Base-by-base conservation (phyloP, 2,797 vertebrate genomes). In the Sorex maritimensis region DNA sequence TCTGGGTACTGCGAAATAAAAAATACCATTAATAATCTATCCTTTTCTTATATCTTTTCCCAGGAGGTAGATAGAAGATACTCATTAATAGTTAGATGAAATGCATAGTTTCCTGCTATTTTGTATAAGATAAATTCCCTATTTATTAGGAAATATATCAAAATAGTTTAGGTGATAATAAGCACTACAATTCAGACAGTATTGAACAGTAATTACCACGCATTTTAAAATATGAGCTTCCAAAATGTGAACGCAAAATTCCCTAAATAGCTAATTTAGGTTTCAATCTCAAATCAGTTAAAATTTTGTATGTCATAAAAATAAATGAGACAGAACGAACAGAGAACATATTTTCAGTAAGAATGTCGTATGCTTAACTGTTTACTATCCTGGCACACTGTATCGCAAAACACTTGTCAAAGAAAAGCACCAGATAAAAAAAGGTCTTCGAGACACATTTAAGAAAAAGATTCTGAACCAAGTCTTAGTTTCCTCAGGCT, bases 281-380 rank as follows among this genome's bases (percentile, higher is more conserved):
- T 58, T 92, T 93, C 61, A 86, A 24, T 83, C 23, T 13, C 34
- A 80, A 23, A 79, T 28, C 78, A 85, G 83, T 77, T 38, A 83
- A 93, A 93, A 92, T 72, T 41, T 79, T 92, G 30, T 46, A 49
- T 79, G 5, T 65, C 46, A 90, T 69, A 82, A 94, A 92, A 94
- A 81, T 92, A 75, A 90, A 81, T 38, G 14, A 73, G 74, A 90
- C 77, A 52, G 49, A 52, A 69, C 92, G 15, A 30, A 84, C 19
- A 86, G 61, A 75, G 14, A 49, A 49, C 61, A 95, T 9, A 69
- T 38, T 30, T 75, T 78, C 30, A 41, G 28, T 15, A 92, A 14
- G 14, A 21, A 89, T 67, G 7, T 5, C 72, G n/a, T 90, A 7
- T 63, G 4, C 85, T 89, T 88, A 92, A 82, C 2, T 71, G 24